phyloP scores from a whole-genome alignment of 2,888 invertebrate genomes.

The Trichogramma dendrolimi region DNA sequence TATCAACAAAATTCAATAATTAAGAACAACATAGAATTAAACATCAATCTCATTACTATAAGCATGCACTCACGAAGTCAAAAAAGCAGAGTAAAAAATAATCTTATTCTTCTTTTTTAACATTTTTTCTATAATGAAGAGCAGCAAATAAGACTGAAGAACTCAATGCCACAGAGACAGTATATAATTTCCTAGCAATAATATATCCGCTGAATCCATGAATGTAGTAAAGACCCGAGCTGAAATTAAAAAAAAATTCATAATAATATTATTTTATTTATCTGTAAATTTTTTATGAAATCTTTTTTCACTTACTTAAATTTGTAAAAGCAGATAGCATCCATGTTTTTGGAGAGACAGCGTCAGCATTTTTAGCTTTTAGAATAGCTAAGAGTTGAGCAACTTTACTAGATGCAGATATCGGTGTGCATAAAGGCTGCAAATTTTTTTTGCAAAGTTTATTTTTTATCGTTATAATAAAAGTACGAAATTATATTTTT shows the following conservation, averaged over 20 bases:
- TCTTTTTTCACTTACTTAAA: slow-evolving; percentile 61
- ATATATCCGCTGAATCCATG: slow-evolving; percentile 71
- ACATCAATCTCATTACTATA: no score
- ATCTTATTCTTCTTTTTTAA: slow-evolving; percentile 39
- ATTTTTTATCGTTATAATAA: background rate
- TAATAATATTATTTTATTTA: no score
- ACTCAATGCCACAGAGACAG: slow-evolving; percentile 68
- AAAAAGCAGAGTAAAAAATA: background rate
- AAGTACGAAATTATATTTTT: no score
- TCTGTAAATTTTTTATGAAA: no score
- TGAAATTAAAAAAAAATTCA: slow-evolving; percentile 44
- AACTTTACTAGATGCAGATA: slow-evolving; percentile 79
- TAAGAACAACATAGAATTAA: no score
- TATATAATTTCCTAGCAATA: slow-evolving; percentile 69
- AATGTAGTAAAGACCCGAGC: slow-evolving; percentile 77
- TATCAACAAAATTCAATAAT: background rate
- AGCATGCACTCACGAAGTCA: no score
- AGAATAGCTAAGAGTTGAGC: slow-evolving; percentile 73
- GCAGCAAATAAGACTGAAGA: slow-evolving; percentile 68
- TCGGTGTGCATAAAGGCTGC: slow-evolving; percentile 61
- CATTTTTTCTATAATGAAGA: slow-evolving; percentile 59
- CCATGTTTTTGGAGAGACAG: slow-evolving; percentile 78
- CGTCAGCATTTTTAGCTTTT: slow-evolving; percentile 67
- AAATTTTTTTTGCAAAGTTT: slow-evolving; percentile 9
- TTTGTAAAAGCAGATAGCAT: slow-evolving; percentile 77